Conservation (phyloP, 2,113 vertebrate genomes). For the Hyaena hyaena region DNA sequence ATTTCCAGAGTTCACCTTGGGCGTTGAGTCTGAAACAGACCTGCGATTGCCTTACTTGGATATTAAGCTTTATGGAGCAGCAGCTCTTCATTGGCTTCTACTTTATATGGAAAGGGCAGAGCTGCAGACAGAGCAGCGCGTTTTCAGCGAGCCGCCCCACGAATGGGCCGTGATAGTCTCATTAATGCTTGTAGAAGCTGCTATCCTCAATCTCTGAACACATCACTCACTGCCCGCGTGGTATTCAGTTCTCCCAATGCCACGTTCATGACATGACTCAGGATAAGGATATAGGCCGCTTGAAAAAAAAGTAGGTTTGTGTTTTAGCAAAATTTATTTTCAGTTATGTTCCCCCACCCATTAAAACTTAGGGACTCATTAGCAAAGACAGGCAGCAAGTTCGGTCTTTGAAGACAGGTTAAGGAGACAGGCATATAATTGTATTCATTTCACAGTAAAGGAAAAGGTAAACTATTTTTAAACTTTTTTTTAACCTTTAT, state of each 20-base stretch:
- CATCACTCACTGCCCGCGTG: neutral
- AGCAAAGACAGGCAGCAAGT: neutral
- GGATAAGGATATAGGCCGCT: neutral
- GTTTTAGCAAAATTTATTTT: neutral
- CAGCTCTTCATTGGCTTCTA: conserved; percentile 57
- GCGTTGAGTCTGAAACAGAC: conserved; percentile 1
- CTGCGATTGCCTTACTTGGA: conserved; percentile 20
- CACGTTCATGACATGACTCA: neutral
- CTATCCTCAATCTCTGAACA: neutral
- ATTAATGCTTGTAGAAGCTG: conserved; percentile 16
- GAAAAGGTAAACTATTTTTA: neutral
- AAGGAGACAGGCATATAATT: neutral
- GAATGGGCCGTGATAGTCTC: conserved; percentile 34
- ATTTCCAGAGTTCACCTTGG: conserved; percentile 60
- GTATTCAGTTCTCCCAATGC: neutral
- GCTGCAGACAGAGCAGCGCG: neutral
- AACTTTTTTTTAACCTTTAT: neutral
- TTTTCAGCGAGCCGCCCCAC: conserved; percentile 48
- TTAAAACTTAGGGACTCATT: neutral
- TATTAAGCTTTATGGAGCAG: conserved; percentile 74
- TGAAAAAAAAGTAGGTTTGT: neutral
- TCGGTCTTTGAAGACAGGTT: neutral
- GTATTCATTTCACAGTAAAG: conserved; percentile 10
- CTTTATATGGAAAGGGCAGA: conserved; percentile 72
- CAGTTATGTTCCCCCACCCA: neutral